These are phyloP conservation scores for Euproctis similis DNA, from an alignment of 2,888 invertebrate species.

Conservation along the genomic window DNA sequence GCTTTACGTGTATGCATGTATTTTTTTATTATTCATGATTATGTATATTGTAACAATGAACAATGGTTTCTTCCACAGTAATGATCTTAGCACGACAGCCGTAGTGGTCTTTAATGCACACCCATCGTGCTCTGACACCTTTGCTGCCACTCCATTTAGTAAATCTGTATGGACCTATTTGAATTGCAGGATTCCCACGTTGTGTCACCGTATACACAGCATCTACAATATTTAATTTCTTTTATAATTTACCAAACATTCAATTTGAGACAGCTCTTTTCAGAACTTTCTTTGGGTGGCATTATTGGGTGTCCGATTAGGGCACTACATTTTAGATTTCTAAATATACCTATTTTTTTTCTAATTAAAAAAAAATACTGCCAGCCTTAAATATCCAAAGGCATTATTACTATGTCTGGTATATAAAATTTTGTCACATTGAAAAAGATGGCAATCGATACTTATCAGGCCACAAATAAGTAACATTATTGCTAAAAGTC, in stretches of 20 bases:
- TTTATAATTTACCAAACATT: conserved; percentile 1
- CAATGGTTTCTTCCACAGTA: conserved; percentile 19
- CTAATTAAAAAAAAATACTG: too few species aligned
- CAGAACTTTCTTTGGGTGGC: too few species aligned
- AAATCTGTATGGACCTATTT: conserved; percentile 28
- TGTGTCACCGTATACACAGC: conserved; percentile 10
- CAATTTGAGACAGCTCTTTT: background rate
- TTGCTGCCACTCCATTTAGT: conserved; percentile 25
- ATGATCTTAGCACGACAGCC: conserved; percentile 29
- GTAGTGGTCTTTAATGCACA: conserved; percentile 26
- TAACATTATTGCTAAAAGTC: too few species aligned
- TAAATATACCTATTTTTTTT: too few species aligned
- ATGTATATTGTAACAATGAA: conserved; percentile 6
- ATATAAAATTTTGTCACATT: too few species aligned
- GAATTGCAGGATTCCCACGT: conserved; percentile 23
- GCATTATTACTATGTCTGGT: too few species aligned
- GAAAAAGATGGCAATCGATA: too few species aligned
- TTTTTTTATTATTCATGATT: conserved; percentile 3
- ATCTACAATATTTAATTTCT: background rate
- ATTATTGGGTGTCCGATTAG: too few species aligned
- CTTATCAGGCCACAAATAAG: too few species aligned
- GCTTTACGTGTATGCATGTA: background rate
- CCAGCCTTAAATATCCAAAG: too few species aligned
- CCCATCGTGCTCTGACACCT: conserved; percentile 31
- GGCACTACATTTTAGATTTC: too few species aligned